Percentiles rank a stretch among this genome's conserved stretches.
phyloP scores from a whole-genome alignment of 1,140 invertebrate species.

The Frieseomelitta varia region DNA sequence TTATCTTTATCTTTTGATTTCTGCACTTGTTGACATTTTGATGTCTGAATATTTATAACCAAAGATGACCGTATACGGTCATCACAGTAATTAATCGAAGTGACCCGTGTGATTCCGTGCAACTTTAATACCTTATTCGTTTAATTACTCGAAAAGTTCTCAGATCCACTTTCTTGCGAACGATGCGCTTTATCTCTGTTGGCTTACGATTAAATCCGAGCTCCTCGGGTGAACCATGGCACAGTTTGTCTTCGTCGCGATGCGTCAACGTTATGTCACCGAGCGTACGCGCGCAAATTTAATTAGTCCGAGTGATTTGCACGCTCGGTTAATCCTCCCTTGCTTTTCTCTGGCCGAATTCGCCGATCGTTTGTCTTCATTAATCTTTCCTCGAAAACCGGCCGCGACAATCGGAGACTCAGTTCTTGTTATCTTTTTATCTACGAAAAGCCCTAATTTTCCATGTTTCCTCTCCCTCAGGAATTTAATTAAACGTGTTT shows the following conservation, averaged over 20 bases:
- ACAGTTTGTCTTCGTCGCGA: background rate
- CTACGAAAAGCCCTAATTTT: background rate
- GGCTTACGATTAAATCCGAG: background rate
- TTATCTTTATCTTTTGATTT: background rate
- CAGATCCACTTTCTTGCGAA: background rate
- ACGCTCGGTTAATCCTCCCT: constrained; percentile 22
- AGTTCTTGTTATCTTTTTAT: constrained; percentile 1
- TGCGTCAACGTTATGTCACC: constrained; percentile 12
- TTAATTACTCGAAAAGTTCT: background rate
- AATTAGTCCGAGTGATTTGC: constrained; percentile 46
- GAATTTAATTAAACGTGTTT: no score
- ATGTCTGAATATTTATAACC: background rate
- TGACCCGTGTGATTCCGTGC: background rate
- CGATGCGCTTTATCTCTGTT: background rate
- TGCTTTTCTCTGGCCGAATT: constrained; percentile 15
- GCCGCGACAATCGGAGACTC: constrained; percentile 26
- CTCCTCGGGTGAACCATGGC: background rate
- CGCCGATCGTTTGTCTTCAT: constrained; percentile 58
- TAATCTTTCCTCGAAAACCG: constrained; percentile 17
- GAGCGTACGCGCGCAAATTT: constrained; percentile 25
- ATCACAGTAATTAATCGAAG: background rate
- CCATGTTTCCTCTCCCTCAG: no score
- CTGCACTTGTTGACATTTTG: background rate
- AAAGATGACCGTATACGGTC: background rate
- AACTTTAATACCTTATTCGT: background rate